Percentiles rank a stretch among this genome's conserved stretches.
Conservation (phyloP, 1,140 invertebrate genomes). For the Lepeophtheirus salmonis region DNA sequence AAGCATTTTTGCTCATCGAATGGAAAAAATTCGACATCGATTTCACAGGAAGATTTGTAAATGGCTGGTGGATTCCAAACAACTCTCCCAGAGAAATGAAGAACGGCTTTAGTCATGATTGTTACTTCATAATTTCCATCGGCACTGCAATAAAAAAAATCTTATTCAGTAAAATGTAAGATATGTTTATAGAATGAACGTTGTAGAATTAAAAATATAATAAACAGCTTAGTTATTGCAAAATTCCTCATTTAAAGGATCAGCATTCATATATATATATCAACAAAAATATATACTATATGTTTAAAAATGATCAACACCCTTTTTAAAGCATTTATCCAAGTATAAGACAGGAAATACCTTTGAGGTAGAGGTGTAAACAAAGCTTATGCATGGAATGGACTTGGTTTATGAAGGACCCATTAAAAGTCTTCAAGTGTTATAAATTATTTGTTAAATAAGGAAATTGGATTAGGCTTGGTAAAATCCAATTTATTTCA, state of each 20-base stretch:
- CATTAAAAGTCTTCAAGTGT: too few relatives aligned
- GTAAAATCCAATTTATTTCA: too few relatives aligned
- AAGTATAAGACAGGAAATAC: too few relatives aligned
- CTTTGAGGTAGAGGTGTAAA: too few relatives aligned
- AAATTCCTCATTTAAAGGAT: background rate
- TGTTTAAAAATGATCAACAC: too few relatives aligned
- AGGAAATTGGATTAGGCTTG: too few relatives aligned
- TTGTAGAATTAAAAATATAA: background rate
- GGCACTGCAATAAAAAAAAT: conserved; percentile 42
- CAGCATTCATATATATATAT: too few relatives aligned
- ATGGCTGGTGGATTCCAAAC: conserved; percentile 95
- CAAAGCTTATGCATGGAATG: too few relatives aligned
- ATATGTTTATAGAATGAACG: conserved; percentile 6
- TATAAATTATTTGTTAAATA: too few relatives aligned
- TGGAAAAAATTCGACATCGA: conserved; percentile 68
- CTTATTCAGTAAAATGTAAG: background rate
- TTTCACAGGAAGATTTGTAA: conserved; percentile 93
- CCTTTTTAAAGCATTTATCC: too few relatives aligned
- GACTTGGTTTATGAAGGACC: too few relatives aligned
- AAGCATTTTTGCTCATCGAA: conserved; percentile 54
- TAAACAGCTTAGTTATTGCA: background rate
- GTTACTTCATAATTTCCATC: conserved; percentile 95
- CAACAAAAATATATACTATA: too few relatives aligned
- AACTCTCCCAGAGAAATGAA: conserved; percentile 71
- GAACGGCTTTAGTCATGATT: conserved; percentile 43